phyloP scores from a whole-genome alignment of 30 jellyfish, hydroid and myxozoan species.

The Pelagia noctiluca region DNA sequence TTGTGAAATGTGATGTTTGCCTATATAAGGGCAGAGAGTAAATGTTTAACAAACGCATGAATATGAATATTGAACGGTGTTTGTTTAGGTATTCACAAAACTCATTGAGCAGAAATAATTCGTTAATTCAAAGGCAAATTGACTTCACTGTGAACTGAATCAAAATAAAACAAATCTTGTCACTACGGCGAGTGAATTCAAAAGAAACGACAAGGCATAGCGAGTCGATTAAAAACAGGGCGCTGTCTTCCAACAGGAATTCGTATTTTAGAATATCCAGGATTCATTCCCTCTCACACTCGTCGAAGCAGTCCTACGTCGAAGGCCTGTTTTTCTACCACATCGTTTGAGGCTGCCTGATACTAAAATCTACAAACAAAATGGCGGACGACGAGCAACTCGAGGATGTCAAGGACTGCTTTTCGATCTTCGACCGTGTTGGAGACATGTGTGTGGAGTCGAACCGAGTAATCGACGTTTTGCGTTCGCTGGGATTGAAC shows the following conservation, averaged over 20 bases:
- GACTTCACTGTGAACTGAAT: no score
- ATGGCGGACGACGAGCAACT: conserved; percentile 79
- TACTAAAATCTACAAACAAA: neutral
- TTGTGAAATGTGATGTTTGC: no score
- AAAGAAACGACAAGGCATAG: neutral
- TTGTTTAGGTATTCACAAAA: no score
- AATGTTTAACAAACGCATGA: no score
- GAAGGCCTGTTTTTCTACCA: no score
- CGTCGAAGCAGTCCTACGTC: neutral
- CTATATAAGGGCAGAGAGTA: no score
- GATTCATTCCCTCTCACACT: neutral
- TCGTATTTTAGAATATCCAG: neutral
- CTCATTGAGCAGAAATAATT: no score
- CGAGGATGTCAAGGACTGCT: conserved; percentile 91
- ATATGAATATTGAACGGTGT: no score
- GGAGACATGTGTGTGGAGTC: conserved; percentile 91
- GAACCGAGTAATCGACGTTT: conserved; percentile 76
- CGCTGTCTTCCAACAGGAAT: neutral
- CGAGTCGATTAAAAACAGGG: neutral
- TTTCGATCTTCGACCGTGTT: conserved; percentile 79
- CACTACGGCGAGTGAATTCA: no score
- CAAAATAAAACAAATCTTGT: no score
- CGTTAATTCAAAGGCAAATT: no score
- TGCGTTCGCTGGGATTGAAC: conserved; percentile 92
- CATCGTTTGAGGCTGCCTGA: no score